Base-by-base conservation (phyloP, 2,797 vertebrate species). In the Argyrosomus regius region DNA sequence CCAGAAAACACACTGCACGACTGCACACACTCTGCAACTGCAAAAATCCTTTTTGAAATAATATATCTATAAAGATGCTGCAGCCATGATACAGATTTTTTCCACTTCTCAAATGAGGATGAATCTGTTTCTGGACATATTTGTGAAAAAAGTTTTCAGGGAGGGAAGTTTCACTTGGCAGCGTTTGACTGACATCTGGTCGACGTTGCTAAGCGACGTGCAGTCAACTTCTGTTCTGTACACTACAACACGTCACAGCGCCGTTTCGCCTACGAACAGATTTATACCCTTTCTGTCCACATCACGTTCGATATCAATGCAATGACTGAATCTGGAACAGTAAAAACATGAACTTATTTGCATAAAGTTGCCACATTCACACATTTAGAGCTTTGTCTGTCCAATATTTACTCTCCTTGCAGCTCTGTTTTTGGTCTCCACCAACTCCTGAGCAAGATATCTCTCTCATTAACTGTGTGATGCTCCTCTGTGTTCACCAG, bases 1-100 rank as follows among this genome's bases (percentile, higher is more conserved):
- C 54, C 48, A 69, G 35, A 46, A 69, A 9, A 39, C 35, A 69
- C 64, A 1, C 6, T 35, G 31, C 31, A 78, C 62, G 78, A 50
- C 56, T 31, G 2, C 67, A 72, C 3, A 63, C 31, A 67, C 3
- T 26, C 18, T 35, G 35, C 22, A 22, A 22, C 22, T 35, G 35
- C 35, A 8, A 7, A 35, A 35, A 35, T 8, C 35, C 35, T 35
- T 8, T 8, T 8, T 39, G 35, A 39, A 39, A 39, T 39, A 39
- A 39, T 2, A 35, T 7, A 8, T 35, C 31, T 54, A 7, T 16
- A 58, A 18, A 35, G 11, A 48, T 6, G 7, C 10, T 41, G 57
- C 22, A 43, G 50, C 18, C 17, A n/a, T 20, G 24, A 20, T 22
- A 12, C 31, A 12, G 18, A 3, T 41, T 43, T 17, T 0, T 20